Conservation (phyloP, 2,797 vertebrate genomes). For the Malurus leucopterus region DNA sequence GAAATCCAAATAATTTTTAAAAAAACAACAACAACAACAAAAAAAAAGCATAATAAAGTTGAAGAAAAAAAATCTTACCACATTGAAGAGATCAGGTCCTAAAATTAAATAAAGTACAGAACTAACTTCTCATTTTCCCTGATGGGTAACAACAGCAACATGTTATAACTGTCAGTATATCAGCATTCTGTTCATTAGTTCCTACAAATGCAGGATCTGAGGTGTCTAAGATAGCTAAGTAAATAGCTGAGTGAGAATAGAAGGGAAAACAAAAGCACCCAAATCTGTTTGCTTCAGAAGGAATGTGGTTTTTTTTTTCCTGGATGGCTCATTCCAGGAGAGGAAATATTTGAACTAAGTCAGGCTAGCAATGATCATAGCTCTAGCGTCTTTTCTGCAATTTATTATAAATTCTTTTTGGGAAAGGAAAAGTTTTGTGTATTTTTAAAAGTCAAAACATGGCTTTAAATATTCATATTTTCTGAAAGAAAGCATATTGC, state of each 20-base stretch:
- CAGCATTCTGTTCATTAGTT: neutral
- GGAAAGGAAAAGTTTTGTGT: slow-evolving; percentile 69
- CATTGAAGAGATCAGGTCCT: neutral
- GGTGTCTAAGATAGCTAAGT: neutral
- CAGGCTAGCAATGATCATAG: neutral
- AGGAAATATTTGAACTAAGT: neutral
- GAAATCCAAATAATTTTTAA: neutral
- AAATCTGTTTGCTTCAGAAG: neutral
- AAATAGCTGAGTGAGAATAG: neutral
- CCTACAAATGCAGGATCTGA: neutral
- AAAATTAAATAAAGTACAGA: neutral
- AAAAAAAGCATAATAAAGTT: neutral
- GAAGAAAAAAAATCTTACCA: neutral
- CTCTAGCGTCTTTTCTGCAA: slow-evolving; percentile 8
- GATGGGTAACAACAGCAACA: neutral
- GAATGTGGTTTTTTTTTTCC: neutral
- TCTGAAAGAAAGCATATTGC: slow-evolving; percentile 80
- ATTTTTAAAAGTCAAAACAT: slow-evolving; percentile 76
- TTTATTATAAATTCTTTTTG: slow-evolving; percentile 63
- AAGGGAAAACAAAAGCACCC: neutral
- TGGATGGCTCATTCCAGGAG: neutral
- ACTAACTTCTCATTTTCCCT: neutral
- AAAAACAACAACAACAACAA: neutral
- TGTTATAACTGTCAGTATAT: neutral
- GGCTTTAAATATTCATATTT: slow-evolving; percentile 67